Evolutionary conservation across 1,140 invertebrate genomes (phyloP), one percentile per base, ranked within the genome.

Genomic region (Mamestra configurata): DNA sequence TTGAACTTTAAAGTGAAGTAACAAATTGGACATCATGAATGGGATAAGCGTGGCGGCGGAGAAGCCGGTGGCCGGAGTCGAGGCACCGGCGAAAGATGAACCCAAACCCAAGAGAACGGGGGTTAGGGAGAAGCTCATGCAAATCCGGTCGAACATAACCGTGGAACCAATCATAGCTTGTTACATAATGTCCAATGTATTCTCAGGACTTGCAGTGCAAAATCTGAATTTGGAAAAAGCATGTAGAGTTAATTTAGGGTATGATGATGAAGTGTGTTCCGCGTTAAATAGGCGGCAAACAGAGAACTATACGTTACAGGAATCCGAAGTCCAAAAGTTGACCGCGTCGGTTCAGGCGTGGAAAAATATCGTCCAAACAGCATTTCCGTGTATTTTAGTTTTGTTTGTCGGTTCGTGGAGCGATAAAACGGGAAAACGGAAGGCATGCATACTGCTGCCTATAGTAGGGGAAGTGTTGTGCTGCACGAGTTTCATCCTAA

Each of bases 201-300:
- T 96, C 86, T 94, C 95, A 3, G 93, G 91, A 80, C 87, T 96
- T 22, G 96, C 96, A 51, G 94, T 95, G 40, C 96, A 96, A 86
- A 96, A 97, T 90, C 88, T 97, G 77, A 96, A 96, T 84, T 93
- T 96, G 77, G 96, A 96, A 86, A 96, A 96, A 85, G 96, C 96
- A 10, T 97, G 96, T 88, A 92, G 96, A 57, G 96, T 97, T 13
- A 96, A 96, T 85, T 86, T 96, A 64, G 92, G 91, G 2, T 96
- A 96, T 51, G 93, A 94, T 82, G 92, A 94, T 66, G 95, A 95
- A 79, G 92, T 96, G 71, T 96, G 96, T 82, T 94, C 95, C 75
- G 95, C 95, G 15, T 84, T 97, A n/a, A 94, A 95, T 24, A 89
- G 88, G 77, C 88, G 95, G 85, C 92, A 96, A 80, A 90, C 91